Base-by-base conservation (phyloP, 2,888 invertebrate species). In the Nemotelus nigrinus region DNA sequence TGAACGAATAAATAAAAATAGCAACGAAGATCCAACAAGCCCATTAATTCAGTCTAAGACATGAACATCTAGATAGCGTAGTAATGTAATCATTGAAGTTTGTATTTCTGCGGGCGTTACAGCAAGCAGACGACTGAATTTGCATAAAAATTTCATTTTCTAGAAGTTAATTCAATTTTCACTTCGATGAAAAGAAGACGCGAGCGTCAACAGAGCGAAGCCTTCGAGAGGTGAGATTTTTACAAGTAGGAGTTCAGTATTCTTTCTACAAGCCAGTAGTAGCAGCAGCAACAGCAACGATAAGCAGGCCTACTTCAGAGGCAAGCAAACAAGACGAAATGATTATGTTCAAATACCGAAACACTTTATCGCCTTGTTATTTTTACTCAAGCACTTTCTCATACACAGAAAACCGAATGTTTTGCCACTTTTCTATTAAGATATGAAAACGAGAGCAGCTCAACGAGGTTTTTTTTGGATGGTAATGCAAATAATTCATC, bases 151-250 rank as follows among this genome's bases (percentile, higher is more conserved):
- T 78, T 70, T 63, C 76, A 78, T 78, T 78, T 78, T 65, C 2
- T 44, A 70, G 58, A 53, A 76, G 71, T 76, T 78, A 78, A 78
- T 78, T 78, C 78, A 78, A 78, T 78, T 78, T 78, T 78, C 75
- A 74, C 76, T 76, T 76, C 53, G 47, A 68, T 78, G 70, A 78
- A 75, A 78, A 68, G 78, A 76, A 8, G 58, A 58, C 58, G 41
- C 25, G 25, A 25, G 25, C 25, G 25, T 25, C 25, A 25, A 25
- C 25, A 25, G 25, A 1, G 25, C 25, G 25, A 25, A 25, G 25
- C 25, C 25, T 25, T 25, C 0, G 25, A 25, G 25, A 25, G 25
- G 25, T 25, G 25, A 25, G 25, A 25, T 25, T 25, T 25, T 25
- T 25, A 25, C 25, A 25, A 25, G 25, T 25, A 25, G 25, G 25